Evolutionary conservation across 2,113 vertebrate genomes (phyloP).

Genomic region (Cololabis saira): DNA sequence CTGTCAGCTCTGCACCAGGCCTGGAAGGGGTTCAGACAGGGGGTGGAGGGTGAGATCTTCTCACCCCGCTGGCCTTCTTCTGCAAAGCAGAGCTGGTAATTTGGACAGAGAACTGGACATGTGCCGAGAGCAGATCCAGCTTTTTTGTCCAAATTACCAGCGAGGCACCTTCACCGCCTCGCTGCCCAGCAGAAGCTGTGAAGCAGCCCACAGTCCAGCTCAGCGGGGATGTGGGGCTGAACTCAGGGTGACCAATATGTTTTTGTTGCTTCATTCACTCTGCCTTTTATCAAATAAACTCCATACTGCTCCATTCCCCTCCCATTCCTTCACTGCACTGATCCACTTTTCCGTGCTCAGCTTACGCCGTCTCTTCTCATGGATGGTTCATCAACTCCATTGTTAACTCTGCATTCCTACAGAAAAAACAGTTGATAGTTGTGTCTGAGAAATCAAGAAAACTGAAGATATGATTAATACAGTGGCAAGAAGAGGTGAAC

Average conservation of each 20-base stretch:
- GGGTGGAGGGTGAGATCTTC: conserved; percentile 52
- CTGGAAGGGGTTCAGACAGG: conserved; percentile 55
- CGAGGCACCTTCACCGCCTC: conserved; percentile 1
- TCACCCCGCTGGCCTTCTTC: conserved; percentile 66
- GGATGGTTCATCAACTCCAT: conserved; percentile 50
- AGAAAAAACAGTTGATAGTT: conserved; percentile 8
- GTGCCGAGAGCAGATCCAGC: conserved; percentile 46
- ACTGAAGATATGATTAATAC: not conserved
- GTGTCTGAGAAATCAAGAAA: not conserved
- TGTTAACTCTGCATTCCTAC: conserved; percentile 37
- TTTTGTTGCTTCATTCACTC: conserved; percentile 52
- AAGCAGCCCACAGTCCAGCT: conserved; percentile 46
- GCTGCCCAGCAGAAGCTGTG: conserved; percentile 25
- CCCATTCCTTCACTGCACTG: conserved; percentile 27
- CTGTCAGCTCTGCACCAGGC: conserved; percentile 64
- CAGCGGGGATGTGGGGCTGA: conserved; percentile 54
- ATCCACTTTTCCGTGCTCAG: conserved; percentile 61
- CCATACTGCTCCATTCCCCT: not conserved
- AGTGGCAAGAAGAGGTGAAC: too few relatives aligned
- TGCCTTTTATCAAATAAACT: conserved; percentile 16
- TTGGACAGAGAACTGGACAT: conserved; percentile 74
- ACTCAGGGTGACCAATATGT: conserved; percentile 69
- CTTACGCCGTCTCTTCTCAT: conserved; percentile 43
- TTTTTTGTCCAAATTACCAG: conserved; percentile 4
- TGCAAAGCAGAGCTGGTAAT: conserved; percentile 66